A percentile compares a stretch with the other conserved stretches of the same genome.
Conservation (phyloP, 2,888 invertebrate genomes). For the Oxytorus armatus region DNA sequence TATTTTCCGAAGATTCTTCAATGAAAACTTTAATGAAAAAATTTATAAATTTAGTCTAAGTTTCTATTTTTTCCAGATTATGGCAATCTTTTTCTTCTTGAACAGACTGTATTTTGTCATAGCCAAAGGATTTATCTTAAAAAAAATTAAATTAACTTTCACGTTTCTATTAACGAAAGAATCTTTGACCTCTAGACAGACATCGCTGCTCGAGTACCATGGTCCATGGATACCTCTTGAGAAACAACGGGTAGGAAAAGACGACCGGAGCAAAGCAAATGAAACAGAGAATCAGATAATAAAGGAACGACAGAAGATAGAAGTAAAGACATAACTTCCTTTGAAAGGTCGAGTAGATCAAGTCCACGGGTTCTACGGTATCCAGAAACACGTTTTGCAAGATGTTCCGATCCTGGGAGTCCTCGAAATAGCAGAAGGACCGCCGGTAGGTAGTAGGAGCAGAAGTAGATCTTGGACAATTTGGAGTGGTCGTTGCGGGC, state of each 20-base stretch:
- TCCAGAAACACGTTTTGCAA: conserved; percentile 59
- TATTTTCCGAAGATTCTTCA: neutral
- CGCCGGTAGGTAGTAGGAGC: conserved; percentile 7
- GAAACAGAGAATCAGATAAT: conserved; percentile 31
- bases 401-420: conserved; percentile 45
- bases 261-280: conserved; percentile 38
- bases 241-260: neutral
- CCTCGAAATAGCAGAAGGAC: conserved; percentile 51
- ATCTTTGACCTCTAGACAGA: conserved; percentile 25
- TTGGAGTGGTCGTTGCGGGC: conserved; percentile 51
- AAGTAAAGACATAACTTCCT: conserved; percentile 31
- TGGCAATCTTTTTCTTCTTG: neutral
- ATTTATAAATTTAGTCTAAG: too few species aligned
- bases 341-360: conserved; percentile 51
- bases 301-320: neutral
- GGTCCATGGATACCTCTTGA: conserved; percentile 14
- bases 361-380: conserved; percentile 27
- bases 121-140: too few species aligned
- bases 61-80: neutral
- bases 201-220: conserved; percentile 38
- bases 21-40: too few species aligned
- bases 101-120: too few species aligned
- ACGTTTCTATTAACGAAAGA: conserved; percentile 3
- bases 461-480: conserved; percentile 43
- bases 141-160: neutral